Evolutionary conservation across 2,888 invertebrate species (phyloP).

Genomic region (Athalia cordata): DNA sequence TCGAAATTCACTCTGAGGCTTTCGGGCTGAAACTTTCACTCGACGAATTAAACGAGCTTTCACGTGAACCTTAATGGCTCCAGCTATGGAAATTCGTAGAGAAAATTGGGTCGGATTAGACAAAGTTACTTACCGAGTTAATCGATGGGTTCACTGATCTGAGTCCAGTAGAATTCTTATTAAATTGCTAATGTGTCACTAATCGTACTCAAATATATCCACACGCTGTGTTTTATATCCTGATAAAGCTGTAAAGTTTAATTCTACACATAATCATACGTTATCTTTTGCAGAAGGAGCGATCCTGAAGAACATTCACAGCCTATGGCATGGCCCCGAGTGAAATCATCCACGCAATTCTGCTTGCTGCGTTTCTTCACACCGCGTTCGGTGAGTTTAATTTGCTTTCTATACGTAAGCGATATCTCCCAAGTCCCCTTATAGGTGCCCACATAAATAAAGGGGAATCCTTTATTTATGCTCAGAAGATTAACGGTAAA

Average conservation of each 20-base stretch:
- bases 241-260: background rate
- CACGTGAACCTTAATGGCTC: constrained; percentile 20
- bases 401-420: background rate
- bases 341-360: constrained; percentile 58
- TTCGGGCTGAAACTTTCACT: constrained; percentile 14
- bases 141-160: constrained; percentile 15
- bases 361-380: constrained; percentile 57
- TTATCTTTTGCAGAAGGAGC: constrained; percentile 33
- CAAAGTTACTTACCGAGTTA: background rate
- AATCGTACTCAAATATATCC: background rate
- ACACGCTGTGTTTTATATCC: too few species aligned
- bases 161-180: background rate
- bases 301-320: constrained; percentile 31
- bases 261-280: background rate
- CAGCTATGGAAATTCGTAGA: constrained; percentile 2
- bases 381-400: constrained; percentile 60
- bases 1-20: constrained; percentile 30
- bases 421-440: background rate
- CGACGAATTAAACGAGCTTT: constrained; percentile 20
- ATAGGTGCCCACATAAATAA: background rate
- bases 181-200: background rate
- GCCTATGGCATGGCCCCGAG: constrained; percentile 64
- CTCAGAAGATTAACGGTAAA: too few species aligned
- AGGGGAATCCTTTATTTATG: background rate
- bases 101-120: constrained; percentile 1